Conservation (phyloP, 2,113 vertebrate species). For the Sorex fumeus region DNA sequence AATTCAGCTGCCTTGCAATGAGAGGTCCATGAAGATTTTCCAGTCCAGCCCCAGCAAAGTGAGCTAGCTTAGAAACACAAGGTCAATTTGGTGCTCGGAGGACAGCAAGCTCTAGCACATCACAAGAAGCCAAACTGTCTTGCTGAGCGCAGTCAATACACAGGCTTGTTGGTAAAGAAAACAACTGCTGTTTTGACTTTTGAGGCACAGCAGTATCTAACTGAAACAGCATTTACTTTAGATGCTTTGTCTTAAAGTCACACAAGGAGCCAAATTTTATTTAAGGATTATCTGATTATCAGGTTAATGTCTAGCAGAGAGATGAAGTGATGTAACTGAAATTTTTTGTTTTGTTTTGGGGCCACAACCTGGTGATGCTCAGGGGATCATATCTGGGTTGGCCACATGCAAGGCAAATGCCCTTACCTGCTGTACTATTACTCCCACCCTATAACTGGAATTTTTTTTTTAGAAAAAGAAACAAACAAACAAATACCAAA, state of each 20-base stretch:
- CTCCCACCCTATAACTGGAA: no score
- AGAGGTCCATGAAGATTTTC: not conserved
- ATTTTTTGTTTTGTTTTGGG: no score
- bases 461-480: not conserved
- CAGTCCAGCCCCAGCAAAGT: not conserved
- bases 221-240: not conserved
- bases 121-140: not conserved
- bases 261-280: not conserved
- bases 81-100: not conserved
- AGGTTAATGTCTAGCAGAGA: constrained; percentile 15
- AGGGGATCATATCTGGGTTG: no score
- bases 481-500: not conserved
- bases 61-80: not conserved
- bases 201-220: not conserved
- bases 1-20: not conserved
- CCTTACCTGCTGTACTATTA: no score
- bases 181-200: not conserved
- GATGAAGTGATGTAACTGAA: not conserved
- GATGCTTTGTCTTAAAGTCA: constrained; percentile 45
- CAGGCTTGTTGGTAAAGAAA: not conserved
- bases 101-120: not conserved
- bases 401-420: not conserved
- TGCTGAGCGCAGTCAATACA: not conserved
- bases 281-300: not conserved
- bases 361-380: no score